phyloP scores from a whole-genome alignment of 2,888 invertebrate genomes.

The Lepidonotus clava region DNA sequence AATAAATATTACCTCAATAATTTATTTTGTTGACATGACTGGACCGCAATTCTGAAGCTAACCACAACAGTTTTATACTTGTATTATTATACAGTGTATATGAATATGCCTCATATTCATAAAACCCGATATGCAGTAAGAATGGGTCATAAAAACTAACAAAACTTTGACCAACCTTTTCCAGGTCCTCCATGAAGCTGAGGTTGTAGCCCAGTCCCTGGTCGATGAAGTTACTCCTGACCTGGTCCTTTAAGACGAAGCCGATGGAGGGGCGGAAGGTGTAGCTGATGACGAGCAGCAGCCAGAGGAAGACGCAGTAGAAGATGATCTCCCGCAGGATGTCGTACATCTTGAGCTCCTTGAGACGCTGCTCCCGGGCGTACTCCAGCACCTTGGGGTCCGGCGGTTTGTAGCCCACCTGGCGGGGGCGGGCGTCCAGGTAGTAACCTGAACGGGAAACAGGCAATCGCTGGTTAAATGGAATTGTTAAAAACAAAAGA shows the following conservation, averaged over 20 bases:
- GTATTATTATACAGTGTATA: too few relatives aligned
- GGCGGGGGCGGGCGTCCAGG: background rate
- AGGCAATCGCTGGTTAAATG: too few relatives aligned
- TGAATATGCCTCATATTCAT: too few relatives aligned
- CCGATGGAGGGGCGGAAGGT: conserved; percentile 79
- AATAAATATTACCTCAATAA: too few relatives aligned
- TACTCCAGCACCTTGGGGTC: conserved; percentile 77
- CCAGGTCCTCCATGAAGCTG: conserved; percentile 18
- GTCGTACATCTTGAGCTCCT: conserved; percentile 81
- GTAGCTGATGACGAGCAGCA: conserved; percentile 81
- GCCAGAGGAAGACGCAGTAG: conserved; percentile 81
- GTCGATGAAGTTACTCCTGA: conserved; percentile 41
- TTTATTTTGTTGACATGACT: too few relatives aligned
- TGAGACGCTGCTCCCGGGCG: conserved; percentile 78
- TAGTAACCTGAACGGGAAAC: conserved; percentile 64
- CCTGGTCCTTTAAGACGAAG: conserved; percentile 75
- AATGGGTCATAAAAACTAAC: too few relatives aligned
- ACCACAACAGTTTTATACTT: too few relatives aligned
- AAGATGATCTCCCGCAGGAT: conserved; percentile 81
- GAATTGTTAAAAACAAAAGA: too few relatives aligned
- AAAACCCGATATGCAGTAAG: too few relatives aligned
- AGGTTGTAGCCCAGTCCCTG: background rate
- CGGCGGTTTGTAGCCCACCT: conserved; percentile 77
- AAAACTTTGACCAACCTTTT: too few relatives aligned
- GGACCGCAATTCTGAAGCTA: too few relatives aligned